phyloP scores from a whole-genome alignment of 2,113 vertebrate genomes.

The Protobothrops mucrosquamatus region DNA sequence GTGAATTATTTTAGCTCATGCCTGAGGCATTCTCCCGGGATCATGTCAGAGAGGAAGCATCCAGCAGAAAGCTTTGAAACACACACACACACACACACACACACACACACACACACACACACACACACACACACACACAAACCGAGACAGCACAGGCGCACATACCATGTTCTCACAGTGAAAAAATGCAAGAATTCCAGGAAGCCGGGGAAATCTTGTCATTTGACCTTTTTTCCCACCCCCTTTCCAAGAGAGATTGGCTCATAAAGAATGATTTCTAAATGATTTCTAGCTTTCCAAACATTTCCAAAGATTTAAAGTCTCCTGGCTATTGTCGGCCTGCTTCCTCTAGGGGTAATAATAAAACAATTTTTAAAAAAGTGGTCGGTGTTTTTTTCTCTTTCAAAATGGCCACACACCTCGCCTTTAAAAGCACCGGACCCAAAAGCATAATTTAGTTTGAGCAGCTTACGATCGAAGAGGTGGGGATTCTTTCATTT shows the following conservation, averaged over 20 bases:
- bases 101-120: background rate
- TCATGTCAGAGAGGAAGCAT: constrained; percentile 51
- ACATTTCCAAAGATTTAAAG: constrained; percentile 42
- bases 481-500: too few relatives aligned
- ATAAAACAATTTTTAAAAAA: background rate
- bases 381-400: background rate
- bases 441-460: background rate
- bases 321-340: constrained; percentile 7
- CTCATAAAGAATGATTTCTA: constrained; percentile 19
- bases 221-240: constrained; percentile 55
- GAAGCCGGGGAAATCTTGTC: constrained; percentile 66
- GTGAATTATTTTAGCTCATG: constrained; percentile 70
- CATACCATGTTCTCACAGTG: constrained; percentile 62
- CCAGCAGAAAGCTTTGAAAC: constrained; percentile 33
- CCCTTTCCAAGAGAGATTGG: constrained; percentile 50
- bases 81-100: constrained; percentile 47
- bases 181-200: constrained; percentile 70
- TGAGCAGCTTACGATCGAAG: background rate
- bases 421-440: background rate
- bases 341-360: background rate
- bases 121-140: background rate
- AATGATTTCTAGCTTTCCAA: constrained; percentile 29
- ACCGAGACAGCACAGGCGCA: constrained; percentile 10
- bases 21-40: constrained; percentile 70
- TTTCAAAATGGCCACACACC: background rate